phyloP scores from a whole-genome alignment of 2,888 invertebrate species.

The Cerceris ruficornis region DNA sequence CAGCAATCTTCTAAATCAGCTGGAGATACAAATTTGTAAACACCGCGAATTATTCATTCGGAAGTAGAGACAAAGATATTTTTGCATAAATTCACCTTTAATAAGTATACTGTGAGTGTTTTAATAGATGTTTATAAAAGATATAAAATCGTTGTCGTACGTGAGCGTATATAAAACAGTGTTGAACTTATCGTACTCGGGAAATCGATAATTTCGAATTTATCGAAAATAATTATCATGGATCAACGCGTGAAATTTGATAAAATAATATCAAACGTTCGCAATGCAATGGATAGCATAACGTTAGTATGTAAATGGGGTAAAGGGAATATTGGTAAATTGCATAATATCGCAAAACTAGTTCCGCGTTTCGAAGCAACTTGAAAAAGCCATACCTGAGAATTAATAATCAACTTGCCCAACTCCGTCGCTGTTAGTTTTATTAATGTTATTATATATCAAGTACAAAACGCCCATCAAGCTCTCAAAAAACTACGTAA shows the following conservation, averaged over 20 bases:
- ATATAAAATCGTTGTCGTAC: too few species aligned
- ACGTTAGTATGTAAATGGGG: constrained; percentile 33
- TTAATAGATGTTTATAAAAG: background rate
- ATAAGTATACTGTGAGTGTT: constrained; percentile 1
- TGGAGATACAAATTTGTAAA: constrained; percentile 30
- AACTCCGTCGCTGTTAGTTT: constrained; percentile 61
- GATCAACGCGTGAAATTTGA: background rate
- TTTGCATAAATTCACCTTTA: constrained; percentile 6
- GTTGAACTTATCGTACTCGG: too few species aligned
- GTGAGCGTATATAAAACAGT: too few species aligned
- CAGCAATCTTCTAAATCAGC: constrained; percentile 22
- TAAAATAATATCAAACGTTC: constrained; percentile 14
- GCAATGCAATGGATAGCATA: constrained; percentile 25
- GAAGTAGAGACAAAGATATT: background rate
- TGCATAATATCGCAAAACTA: constrained; percentile 8
- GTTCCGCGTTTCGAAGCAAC: constrained; percentile 33
- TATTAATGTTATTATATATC: constrained; percentile 56
- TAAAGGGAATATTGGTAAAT: constrained; percentile 4
- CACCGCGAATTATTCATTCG: background rate
- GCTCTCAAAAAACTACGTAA: constrained; percentile 31
- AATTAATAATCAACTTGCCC: constrained; percentile 57
- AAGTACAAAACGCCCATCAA: constrained; percentile 41
- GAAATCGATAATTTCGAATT: too few species aligned
- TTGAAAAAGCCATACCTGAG: constrained; percentile 33
- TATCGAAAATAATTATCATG: background rate